Evolutionary conservation across 2,888 invertebrate genomes (phyloP), one percentile per base, ranked within the genome.

Genomic region (Thymelicus lineola): DNA sequence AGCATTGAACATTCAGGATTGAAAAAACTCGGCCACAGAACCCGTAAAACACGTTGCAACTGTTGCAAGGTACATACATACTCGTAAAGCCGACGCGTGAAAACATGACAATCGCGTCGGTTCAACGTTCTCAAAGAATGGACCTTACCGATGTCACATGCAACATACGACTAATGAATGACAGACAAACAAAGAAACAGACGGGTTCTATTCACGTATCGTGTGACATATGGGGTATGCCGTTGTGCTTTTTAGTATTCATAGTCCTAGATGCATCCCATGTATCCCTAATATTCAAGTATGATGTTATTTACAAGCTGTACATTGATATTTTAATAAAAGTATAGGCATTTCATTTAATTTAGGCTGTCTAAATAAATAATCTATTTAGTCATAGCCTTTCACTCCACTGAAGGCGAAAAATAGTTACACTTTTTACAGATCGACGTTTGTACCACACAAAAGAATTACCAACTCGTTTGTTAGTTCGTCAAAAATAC

Each of bases 121-220:
- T 90, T 91, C 92, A 89, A 86, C 84, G 91, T 83, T 86, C 93
- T 78, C 75, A 74, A 86, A 91, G 89, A 91, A 92, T 89, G 89
- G 82, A 86, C 86, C 80, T 83, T 83, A 82, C 87, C 76, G 74
- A 69, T 69, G 69, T 50, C 64, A 82, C 82, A 84, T 84, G 84
- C 84, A 81, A 86, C 89, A 89, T 88, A 87, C 89, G 87, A 85
- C 88, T 90, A 91, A 92, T 91, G 92, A 91, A 93, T 91, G 84
- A 87, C 86, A 84, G 84, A 84, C 84, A 83, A 86, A 93, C 91
- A 92, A 92, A 84, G 86, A 80, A 77, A 79, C 74, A 73, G 73
- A 64, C 64, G 66, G 71, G 71, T 74, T 77, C 83, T 84, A 82
- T 85, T 85, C 86, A 86, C 80, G 77, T 82, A 78, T 80, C 80